Evolutionary conservation across 2,888 invertebrate species (phyloP).

Genomic region (Eledona agricola): DNA sequence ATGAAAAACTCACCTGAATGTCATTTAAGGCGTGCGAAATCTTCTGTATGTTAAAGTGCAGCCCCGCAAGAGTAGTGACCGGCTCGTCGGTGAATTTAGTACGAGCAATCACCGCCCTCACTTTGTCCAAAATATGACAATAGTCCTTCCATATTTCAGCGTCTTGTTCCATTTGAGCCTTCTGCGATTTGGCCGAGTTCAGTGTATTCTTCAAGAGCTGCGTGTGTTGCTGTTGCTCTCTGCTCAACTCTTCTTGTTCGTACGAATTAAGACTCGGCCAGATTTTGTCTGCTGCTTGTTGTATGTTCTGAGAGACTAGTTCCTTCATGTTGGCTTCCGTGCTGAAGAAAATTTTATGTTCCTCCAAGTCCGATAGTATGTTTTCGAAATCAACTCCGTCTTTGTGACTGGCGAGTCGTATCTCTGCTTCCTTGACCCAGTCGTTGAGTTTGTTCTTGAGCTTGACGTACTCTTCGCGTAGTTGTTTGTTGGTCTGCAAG

Average conservation of each 20-base stretch:
- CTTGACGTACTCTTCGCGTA: conserved; percentile 79
- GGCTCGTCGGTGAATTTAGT: conserved; percentile 82
- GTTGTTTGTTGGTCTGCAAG: conserved; percentile 77
- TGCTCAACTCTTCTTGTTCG: conserved; percentile 84
- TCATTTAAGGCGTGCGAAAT: conserved; percentile 79
- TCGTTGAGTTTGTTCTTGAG: conserved; percentile 80
- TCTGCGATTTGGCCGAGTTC: conserved; percentile 83
- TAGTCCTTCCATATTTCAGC: conserved; percentile 88
- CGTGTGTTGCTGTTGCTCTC: conserved; percentile 82
- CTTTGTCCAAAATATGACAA: conserved; percentile 78
- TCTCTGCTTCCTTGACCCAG: conserved; percentile 86
- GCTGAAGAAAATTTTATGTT: conserved; percentile 87
- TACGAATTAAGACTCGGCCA: conserved; percentile 84
- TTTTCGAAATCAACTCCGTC: conserved; percentile 91
- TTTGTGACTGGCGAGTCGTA: conserved; percentile 78
- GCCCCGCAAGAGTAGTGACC: conserved; percentile 78
- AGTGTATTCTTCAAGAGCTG: conserved; percentile 83
- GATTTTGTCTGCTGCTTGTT: conserved; percentile 85
- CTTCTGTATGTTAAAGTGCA: conserved; percentile 86
- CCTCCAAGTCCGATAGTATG: conserved; percentile 81
- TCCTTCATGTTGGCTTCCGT: conserved; percentile 81
- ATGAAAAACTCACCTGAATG: conserved; percentile 70
- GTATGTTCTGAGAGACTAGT: conserved; percentile 81
- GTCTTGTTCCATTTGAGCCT: conserved; percentile 82
- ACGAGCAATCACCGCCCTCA: conserved; percentile 77